phyloP scores from a whole-genome alignment of 2,888 invertebrate genomes.

The Iselma pallidipennis region DNA sequence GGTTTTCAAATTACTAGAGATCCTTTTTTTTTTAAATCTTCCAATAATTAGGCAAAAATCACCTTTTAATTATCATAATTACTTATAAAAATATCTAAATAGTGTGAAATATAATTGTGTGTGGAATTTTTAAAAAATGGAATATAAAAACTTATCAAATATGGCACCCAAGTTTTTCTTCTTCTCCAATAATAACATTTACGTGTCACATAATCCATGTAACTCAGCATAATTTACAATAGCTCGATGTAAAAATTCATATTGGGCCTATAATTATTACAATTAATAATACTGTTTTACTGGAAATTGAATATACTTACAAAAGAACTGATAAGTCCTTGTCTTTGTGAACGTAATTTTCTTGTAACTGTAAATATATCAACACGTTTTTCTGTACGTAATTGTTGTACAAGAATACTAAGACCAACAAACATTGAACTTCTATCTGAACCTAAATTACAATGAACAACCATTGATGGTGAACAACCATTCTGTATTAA shows the following conservation, averaged over 20 bases:
- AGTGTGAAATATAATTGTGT: conserved; percentile 32
- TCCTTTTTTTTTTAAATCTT: conserved; percentile 30
- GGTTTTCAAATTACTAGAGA: conserved; percentile 40
- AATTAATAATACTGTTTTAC: not conserved
- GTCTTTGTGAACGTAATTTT: conserved; percentile 82
- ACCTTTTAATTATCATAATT: conserved; percentile 31
- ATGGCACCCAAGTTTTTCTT: conserved; percentile 39
- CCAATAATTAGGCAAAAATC: conserved; percentile 38
- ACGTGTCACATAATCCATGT: conserved; percentile 71
- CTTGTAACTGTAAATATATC: conserved; percentile 85
- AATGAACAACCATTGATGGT: conserved; percentile 84
- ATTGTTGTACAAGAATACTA: conserved; percentile 82
- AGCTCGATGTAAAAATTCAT: conserved; percentile 91
- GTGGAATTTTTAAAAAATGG: conserved; percentile 43
- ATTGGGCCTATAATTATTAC: conserved; percentile 74
- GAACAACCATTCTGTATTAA: conserved; percentile 58
- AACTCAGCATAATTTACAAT: conserved; percentile 88
- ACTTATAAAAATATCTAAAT: conserved; percentile 48
- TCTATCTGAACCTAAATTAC: conserved; percentile 84
- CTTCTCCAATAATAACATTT: conserved; percentile 28
- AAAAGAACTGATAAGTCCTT: conserved; percentile 80
- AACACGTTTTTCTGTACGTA: conserved; percentile 81
- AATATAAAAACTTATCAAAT: conserved; percentile 33
- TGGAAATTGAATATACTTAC: conserved; percentile 61
- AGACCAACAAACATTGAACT: conserved; percentile 89